phyloP scores from a whole-genome alignment of 2,888 invertebrate species.

The Noctuana brunneofusca region DNA sequence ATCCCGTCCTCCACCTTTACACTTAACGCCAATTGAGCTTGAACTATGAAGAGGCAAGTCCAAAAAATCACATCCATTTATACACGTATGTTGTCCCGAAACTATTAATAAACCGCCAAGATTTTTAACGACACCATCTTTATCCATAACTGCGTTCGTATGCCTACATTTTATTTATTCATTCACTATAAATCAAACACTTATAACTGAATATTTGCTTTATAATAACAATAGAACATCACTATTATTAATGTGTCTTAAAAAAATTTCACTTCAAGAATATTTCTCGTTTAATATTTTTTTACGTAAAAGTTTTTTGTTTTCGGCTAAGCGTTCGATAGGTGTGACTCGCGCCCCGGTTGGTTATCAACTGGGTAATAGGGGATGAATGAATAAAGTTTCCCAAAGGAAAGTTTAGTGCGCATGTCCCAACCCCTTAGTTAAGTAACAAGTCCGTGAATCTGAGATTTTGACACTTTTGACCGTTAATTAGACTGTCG shows the following conservation, averaged over 20 bases:
- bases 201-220: neutral
- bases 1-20: constrained; percentile 56
- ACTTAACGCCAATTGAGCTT: constrained; percentile 54
- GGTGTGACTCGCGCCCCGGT: constrained; percentile 48
- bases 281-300: constrained; percentile 23
- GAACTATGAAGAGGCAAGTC: constrained; percentile 60
- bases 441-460: constrained; percentile 7
- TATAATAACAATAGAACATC: neutral
- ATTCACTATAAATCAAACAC: constrained; percentile 7
- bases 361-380: constrained; percentile 54
- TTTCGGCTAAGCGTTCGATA: constrained; percentile 38
- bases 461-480: neutral
- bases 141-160: constrained; percentile 68
- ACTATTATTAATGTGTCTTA: neutral
- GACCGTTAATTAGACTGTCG: too few relatives aligned
- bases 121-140: constrained; percentile 55
- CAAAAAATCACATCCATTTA: constrained; percentile 79
- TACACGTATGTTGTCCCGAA: constrained; percentile 53
- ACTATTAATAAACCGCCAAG: constrained; percentile 56
- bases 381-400: constrained; percentile 59
- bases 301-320: constrained; percentile 50
- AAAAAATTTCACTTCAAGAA: constrained; percentile 20
- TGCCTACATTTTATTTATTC: constrained; percentile 16
- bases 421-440: constrained; percentile 58
- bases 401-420: constrained; percentile 44